Conservation (phyloP, 2,888 invertebrate genomes). For the Labia minor region DNA sequence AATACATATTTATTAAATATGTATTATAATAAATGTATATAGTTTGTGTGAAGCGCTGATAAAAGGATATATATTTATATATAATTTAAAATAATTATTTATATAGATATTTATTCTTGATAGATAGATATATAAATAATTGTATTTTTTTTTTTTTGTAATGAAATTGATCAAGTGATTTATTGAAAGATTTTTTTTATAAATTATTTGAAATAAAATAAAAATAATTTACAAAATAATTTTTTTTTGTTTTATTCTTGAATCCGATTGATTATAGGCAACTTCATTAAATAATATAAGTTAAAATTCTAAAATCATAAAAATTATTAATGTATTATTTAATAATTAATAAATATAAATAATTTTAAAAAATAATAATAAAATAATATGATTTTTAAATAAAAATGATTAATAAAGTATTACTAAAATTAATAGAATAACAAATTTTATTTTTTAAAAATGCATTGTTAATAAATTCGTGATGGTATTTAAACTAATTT, state of each 20-base stretch:
- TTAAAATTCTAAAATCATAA: not conserved
- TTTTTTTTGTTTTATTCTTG: not conserved
- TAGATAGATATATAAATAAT: not conserved
- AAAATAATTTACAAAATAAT: slow-evolving; percentile 9
- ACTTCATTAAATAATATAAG: not conserved
- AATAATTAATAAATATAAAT: not conserved
- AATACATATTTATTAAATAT: not conserved
- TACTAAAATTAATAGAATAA: not conserved
- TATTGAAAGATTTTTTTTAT: slow-evolving; percentile 14
- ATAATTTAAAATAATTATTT: not conserved
- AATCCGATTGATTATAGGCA: not conserved
- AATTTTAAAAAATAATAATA: not conserved
- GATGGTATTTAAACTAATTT: too few relatives aligned
- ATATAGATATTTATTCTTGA: not conserved
- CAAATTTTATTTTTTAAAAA: too few relatives aligned
- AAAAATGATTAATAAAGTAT: not conserved
- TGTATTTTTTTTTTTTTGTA: not conserved
- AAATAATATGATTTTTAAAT: not conserved
- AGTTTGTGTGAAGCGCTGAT: not conserved
- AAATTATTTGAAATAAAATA: not conserved
- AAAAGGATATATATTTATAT: not conserved
- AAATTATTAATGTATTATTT: not conserved
- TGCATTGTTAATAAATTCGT: too few relatives aligned
- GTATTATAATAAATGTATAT: not conserved
- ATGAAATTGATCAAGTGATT: not conserved